These are phyloP conservation scores for Tachyglossus aculeatus DNA, from an alignment of 2,797 vertebrate genomes.

Conservation along the genomic window DNA sequence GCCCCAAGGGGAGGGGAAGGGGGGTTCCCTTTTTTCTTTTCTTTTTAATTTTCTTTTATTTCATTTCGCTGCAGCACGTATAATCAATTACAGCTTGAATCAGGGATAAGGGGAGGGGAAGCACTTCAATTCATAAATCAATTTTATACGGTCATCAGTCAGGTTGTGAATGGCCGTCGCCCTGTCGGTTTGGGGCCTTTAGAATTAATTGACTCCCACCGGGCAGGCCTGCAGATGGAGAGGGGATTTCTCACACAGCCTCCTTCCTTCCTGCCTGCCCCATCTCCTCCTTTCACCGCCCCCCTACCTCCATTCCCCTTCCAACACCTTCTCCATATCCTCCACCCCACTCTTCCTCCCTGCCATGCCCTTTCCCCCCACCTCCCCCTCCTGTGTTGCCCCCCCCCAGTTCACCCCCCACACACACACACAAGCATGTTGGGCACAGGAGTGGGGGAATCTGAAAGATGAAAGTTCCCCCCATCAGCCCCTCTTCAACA, in stretches of 20 bases:
- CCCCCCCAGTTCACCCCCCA: too few relatives aligned
- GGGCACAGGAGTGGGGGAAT: too few relatives aligned
- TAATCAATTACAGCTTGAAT: slow-evolving; percentile 97
- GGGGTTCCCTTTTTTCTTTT: slow-evolving; percentile 56
- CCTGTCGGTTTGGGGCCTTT: slow-evolving; percentile 83
- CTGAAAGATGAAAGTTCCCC: slow-evolving; percentile 68
- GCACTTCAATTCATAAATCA: slow-evolving; percentile 96
- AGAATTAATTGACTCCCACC: slow-evolving; percentile 84
- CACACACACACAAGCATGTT: too few relatives aligned
- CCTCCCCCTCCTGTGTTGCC: too few relatives aligned
- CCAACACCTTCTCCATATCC: too few relatives aligned
- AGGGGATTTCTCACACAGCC: slow-evolving; percentile 77
- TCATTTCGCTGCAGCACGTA: slow-evolving; percentile 89
- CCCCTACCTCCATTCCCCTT: slow-evolving; percentile 57
- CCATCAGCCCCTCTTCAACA: slow-evolving; percentile 66
- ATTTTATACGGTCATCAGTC: slow-evolving; percentile 99
- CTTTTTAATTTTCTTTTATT: slow-evolving; percentile 78
- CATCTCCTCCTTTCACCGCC: slow-evolving; percentile 34
- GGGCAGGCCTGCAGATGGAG: slow-evolving; percentile 75
- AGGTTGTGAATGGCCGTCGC: slow-evolving; percentile 91
- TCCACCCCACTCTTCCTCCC: too few relatives aligned
- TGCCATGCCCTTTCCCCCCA: slow-evolving; percentile 25
- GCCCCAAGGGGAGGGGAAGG: background rate
- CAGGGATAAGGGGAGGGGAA: slow-evolving; percentile 80
- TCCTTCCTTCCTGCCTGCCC: slow-evolving; percentile 61